Evolutionary conservation across 2,113 vertebrate species (phyloP).

Genomic region (western clawed frog (Xenopus tropicalis)): DNA sequence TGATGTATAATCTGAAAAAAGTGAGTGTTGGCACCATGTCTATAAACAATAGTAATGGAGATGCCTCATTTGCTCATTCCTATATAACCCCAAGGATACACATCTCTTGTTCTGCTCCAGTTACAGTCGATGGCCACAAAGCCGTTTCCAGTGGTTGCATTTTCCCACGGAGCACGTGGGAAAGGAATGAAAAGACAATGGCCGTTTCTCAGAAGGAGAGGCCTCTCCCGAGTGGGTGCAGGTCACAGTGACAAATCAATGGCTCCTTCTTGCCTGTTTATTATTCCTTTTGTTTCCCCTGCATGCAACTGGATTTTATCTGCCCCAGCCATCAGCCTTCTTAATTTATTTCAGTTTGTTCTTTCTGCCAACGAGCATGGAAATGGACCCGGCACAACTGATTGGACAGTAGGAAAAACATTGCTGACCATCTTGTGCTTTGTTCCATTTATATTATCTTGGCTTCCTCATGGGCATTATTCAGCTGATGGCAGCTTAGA

Average conservation of each 20-base stretch:
- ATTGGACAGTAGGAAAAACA: not conserved
- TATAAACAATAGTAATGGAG: too few species aligned
- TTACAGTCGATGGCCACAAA: too few species aligned
- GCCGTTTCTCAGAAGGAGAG: conserved; percentile 7
- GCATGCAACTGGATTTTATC: conserved; percentile 23
- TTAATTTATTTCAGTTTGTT: conserved; percentile 25
- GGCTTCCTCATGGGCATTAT: too few species aligned
- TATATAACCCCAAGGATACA: too few species aligned
- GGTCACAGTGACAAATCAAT: conserved; percentile 36
- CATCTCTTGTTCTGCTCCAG: too few species aligned
- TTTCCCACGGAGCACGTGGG: conserved; percentile 25
- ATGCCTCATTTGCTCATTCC: too few species aligned
- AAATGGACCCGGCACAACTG: not conserved
- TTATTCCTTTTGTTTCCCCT: conserved; percentile 16
- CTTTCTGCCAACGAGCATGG: conserved; percentile 23
- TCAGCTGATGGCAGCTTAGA: too few species aligned
- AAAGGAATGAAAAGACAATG: conserved; percentile 16
- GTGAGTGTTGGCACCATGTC: too few species aligned
- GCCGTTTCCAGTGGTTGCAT: not conserved
- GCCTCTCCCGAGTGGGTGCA: conserved; percentile 36
- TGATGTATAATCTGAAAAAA: too few species aligned
- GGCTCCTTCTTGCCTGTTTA: conserved; percentile 15
- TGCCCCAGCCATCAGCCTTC: conserved; percentile 24
- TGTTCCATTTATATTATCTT: not conserved
- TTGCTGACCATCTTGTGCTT: not conserved